Percentiles rank a stretch among this genome's conserved stretches.
Evolutionary conservation across 2,113 vertebrate species (phyloP).

Genomic region (Montifringilla adamsi): DNA sequence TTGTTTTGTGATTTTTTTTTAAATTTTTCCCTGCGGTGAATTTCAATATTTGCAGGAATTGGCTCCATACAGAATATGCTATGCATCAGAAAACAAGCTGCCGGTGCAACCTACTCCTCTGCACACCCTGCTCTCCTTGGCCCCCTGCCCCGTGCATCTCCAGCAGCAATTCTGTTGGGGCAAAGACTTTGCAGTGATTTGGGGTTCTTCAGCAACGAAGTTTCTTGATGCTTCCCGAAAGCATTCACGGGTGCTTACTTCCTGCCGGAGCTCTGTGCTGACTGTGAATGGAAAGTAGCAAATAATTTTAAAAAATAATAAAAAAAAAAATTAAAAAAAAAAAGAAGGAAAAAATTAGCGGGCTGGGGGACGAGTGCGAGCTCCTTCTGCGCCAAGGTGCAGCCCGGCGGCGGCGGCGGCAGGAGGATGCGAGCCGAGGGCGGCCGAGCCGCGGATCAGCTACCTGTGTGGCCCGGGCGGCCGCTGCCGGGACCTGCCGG

Average conservation of each 20-base stretch:
- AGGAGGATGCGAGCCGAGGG: constrained; percentile 76
- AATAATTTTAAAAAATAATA: background rate
- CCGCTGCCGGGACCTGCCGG: constrained; percentile 32
- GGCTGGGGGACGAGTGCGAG: background rate
- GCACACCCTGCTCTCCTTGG: background rate
- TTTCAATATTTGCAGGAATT: background rate
- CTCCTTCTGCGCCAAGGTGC: constrained; percentile 1
- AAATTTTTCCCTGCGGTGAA: fast-evolving
- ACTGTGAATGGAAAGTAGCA: background rate
- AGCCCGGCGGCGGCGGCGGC: background rate
- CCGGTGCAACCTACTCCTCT: fast-evolving
- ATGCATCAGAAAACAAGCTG: background rate
- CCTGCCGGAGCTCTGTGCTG: background rate
- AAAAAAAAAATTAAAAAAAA: no score
- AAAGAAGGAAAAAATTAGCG: background rate
- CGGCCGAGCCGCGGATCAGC: constrained; percentile 29
- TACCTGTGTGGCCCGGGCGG: constrained; percentile 93
- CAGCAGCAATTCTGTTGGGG: background rate
- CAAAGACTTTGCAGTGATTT: background rate
- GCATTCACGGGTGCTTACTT: background rate
- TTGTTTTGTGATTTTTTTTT: background rate
- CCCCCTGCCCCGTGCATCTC: background rate
- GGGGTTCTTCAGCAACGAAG: background rate
- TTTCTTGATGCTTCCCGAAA: constrained; percentile 27
- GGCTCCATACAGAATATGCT: background rate